Evolutionary conservation across 1,140 invertebrate genomes (phyloP).

Genomic region (Marisa cornuarietis): DNA sequence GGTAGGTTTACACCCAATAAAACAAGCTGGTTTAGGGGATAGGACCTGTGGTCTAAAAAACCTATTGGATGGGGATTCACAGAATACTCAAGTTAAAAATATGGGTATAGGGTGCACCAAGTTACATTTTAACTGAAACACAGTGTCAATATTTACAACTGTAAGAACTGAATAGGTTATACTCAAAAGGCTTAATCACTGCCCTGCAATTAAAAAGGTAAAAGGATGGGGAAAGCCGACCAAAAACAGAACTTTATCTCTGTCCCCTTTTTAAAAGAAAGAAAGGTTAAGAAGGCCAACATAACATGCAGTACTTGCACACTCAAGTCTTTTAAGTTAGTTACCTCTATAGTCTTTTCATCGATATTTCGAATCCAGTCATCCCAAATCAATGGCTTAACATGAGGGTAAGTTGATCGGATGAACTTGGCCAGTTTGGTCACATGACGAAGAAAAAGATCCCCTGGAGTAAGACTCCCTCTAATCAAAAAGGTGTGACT

Average conservation of each 20-base stretch:
- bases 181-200: too few relatives aligned
- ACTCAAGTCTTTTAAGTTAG: not conserved
- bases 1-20: not conserved
- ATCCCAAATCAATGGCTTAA: constrained; percentile 88
- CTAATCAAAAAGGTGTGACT: constrained; percentile 44
- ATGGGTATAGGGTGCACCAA: too few relatives aligned
- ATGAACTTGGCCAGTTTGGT: constrained; percentile 63
- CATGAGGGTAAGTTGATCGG: constrained; percentile 56
- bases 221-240: too few relatives aligned
- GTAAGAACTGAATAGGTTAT: too few relatives aligned
- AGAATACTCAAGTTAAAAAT: not conserved
- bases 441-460: constrained; percentile 68
- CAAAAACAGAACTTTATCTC: too few relatives aligned
- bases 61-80: not conserved
- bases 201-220: too few relatives aligned
- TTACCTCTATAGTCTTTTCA: constrained; percentile 55
- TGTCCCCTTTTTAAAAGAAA: too few relatives aligned
- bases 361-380: constrained; percentile 85
- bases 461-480: constrained; percentile 62
- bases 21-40: not conserved
- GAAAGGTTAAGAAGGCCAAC: not conserved
- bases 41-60: not conserved
- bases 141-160: too few relatives aligned
- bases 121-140: too few relatives aligned
- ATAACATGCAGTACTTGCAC: not conserved